phyloP scores from a whole-genome alignment of 2,888 invertebrate genomes.

The Homarus gammarus region DNA sequence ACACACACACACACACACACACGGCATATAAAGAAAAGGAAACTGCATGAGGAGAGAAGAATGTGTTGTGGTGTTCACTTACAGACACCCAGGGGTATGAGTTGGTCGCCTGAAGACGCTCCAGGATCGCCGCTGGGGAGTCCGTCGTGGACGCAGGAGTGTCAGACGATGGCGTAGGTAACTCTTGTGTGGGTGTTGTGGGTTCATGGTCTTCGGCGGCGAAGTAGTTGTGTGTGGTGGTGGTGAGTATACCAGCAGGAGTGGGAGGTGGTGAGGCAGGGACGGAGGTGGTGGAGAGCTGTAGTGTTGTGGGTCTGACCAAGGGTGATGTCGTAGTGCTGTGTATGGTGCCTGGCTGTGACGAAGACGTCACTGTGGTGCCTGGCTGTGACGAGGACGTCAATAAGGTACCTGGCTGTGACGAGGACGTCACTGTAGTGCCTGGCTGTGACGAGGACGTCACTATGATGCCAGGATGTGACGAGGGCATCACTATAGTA shows the following conservation, averaged over 20 bases:
- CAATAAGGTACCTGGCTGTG: too few relatives aligned
- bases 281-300: background rate
- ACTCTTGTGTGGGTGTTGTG: background rate
- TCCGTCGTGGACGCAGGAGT: background rate
- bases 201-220: background rate
- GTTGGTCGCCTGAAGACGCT: slow-evolving; percentile 57
- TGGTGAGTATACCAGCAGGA: background rate
- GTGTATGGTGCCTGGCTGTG: background rate
- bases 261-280: background rate
- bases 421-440: background rate
- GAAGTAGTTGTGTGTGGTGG: background rate
- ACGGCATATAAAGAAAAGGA: too few relatives aligned
- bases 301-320: background rate
- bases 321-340: background rate
- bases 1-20: too few relatives aligned
- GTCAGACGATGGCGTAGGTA: background rate
- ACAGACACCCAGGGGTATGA: slow-evolving; percentile 63
- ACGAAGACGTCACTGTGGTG: too few relatives aligned
- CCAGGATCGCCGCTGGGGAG: slow-evolving; percentile 44
- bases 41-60: too few relatives aligned
- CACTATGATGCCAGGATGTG: background rate
- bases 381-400: too few relatives aligned
- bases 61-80: too few relatives aligned
- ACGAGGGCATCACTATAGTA: background rate
- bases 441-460: background rate